Evolutionary conservation across 2,797 vertebrate genomes (phyloP).

Genomic region (Alauda arvensis): DNA sequence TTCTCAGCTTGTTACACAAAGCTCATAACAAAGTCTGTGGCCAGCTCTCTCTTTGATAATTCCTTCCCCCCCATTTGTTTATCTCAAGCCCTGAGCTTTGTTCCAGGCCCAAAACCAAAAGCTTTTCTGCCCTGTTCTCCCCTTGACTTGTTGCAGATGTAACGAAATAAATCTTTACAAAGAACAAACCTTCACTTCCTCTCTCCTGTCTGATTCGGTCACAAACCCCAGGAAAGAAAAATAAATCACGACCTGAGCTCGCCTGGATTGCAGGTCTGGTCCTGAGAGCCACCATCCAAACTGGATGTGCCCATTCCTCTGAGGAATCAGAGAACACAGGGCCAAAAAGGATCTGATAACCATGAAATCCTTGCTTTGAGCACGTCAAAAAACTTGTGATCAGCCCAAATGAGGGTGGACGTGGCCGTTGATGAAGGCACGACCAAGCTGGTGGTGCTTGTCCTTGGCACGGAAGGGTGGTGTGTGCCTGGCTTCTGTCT

Average conservation of each 20-base stretch:
- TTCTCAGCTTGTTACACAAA: constrained; percentile 31
- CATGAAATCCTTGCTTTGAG: background rate
- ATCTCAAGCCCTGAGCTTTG: constrained; percentile 62
- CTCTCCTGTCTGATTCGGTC: constrained; percentile 26
- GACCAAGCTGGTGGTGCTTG: background rate
- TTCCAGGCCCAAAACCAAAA: constrained; percentile 65
- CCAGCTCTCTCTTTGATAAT: constrained; percentile 51
- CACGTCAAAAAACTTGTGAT: background rate
- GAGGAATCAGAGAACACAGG: background rate
- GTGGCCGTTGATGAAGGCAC: background rate
- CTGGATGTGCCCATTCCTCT: background rate
- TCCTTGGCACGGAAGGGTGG: background rate
- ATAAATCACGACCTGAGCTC: constrained; percentile 47
- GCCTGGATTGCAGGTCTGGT: background rate
- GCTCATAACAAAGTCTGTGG: constrained; percentile 29
- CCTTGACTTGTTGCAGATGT: constrained; percentile 62
- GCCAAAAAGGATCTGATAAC: background rate
- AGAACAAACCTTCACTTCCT: constrained; percentile 66
- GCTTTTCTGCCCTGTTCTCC: constrained; percentile 41
- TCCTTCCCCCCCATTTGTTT: constrained; percentile 60
- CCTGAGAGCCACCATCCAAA: background rate
- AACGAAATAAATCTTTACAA: constrained; percentile 60
- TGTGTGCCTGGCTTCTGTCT: background rate
- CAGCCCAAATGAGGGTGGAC: background rate
- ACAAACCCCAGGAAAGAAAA: constrained; percentile 62